Conservation (phyloP, 2,888 invertebrate species). For the Alviniconcha strummeri region DNA sequence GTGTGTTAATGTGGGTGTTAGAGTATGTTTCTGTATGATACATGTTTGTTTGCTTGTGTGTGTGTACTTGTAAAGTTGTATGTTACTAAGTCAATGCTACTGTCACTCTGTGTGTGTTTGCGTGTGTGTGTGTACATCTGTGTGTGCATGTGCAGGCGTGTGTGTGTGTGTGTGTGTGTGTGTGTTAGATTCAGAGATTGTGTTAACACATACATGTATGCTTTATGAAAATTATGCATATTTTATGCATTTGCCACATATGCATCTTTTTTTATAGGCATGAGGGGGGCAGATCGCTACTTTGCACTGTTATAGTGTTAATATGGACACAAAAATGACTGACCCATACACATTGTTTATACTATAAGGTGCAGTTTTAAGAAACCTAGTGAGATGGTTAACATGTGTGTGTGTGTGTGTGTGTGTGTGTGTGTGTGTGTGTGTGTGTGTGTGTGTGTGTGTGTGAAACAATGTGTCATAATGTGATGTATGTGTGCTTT, state of each 20-base stretch:
- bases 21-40: not conserved
- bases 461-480: not conserved
- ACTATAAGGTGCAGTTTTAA: too few species aligned
- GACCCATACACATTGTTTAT: too few species aligned
- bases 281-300: not conserved
- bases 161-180: slow-evolving; percentile 75
- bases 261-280: not conserved
- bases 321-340: not conserved
- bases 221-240: not conserved
- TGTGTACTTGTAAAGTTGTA: not conserved
- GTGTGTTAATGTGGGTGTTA: not conserved
- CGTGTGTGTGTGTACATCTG: not conserved
- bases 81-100: not conserved
- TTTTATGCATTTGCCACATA: not conserved
- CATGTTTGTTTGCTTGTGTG: not conserved
- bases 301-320: not conserved
- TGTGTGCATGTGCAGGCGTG: not conserved
- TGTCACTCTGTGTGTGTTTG: not conserved
- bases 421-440: slow-evolving; percentile 1
- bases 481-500: too few species aligned
- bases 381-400: too few species aligned
- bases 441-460: not conserved
- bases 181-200: not conserved
- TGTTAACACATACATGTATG: not conserved
- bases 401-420: not conserved